Base-by-base conservation (phyloP, 2,113 vertebrate genomes). In the Mixornis gularis region DNA sequence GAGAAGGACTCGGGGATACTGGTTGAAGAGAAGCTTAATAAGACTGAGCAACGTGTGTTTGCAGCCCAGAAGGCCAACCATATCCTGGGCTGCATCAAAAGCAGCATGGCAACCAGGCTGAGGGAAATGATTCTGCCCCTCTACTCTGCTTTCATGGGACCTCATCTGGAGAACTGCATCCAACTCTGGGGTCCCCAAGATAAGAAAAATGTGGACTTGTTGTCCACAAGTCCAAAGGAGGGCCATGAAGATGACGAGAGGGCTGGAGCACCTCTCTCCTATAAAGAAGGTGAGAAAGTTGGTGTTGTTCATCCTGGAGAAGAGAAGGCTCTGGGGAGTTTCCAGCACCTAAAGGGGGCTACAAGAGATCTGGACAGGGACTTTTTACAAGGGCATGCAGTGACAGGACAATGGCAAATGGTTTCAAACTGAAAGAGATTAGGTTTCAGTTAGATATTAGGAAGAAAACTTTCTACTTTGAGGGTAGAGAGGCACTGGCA, bases 141-240 rank as follows among this genome's bases (percentile, higher is more conserved):
- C 34, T 27, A 19, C 25, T 40, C 36, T 60, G 58, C 25, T 40
- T 27, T 40, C 25, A 19, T 19, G 36, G 25, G 36, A 60, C 58
- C 17, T 40, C 25, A 60, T 25, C 11, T 40, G 58, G 36, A 38
- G 15, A 60, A 38, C 15, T 29, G 32, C 43, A 44, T 29, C 18
- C 32, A 29, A 16, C 24, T 40, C 60, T 21, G 38, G 5, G 15
- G 15, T 3, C 7, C 3, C 0, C 24, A 46, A 7, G 8, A 6
- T 12, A 40, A 53, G 44, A 66, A 52, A 24, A 74, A 30, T 34
- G 24, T 21, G 29, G n/a, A 52, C 24, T 30, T 58, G 36, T 16
- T 51, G n/a, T 16, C 59, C 66, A 3, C 46, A 59, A 80, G n/a
- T 21, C 43, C 36, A 56, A 30, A 71, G 58, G 9, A 63, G 30